Evolutionary conservation across 2,888 invertebrate species (phyloP).

Genomic region (Notodonta dromedarius): DNA sequence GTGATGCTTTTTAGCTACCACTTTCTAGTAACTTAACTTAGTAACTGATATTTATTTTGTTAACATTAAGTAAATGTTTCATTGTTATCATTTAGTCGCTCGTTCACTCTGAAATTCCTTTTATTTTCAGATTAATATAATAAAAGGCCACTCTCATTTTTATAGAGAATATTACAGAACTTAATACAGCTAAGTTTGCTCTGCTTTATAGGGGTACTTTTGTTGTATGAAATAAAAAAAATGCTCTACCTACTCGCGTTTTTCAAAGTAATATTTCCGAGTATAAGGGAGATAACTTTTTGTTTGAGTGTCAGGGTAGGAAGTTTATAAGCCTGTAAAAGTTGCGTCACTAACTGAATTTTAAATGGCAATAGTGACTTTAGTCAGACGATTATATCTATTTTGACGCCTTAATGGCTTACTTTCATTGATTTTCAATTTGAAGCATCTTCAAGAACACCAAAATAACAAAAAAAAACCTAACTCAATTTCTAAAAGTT

Average conservation of each 20-base stretch:
- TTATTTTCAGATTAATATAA: not conserved
- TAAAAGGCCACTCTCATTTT: conserved; percentile 3
- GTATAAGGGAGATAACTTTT: not conserved
- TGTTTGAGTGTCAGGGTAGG: not conserved
- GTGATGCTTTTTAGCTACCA: no score
- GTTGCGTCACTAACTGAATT: no score
- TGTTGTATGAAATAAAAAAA: conserved; percentile 5
- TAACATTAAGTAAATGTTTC: not conserved
- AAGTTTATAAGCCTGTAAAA: not conserved
- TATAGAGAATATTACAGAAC: conserved; percentile 1
- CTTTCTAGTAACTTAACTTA: no score
- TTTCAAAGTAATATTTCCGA: not conserved
- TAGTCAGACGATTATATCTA: no score
- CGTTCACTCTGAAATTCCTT: not conserved
- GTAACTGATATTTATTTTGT: no score
- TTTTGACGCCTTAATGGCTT: no score
- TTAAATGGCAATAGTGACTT: no score
- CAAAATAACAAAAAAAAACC: no score
- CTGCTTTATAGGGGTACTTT: conserved; percentile 6
- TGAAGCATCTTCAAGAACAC: no score
- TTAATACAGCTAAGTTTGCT: conserved; percentile 3
- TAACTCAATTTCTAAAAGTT: no score
- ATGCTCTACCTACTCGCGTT: not conserved
- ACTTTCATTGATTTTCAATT: no score
- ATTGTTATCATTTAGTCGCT: not conserved